Evolutionary conservation across 2,113 vertebrate genomes (phyloP).

Genomic region (Typhlomys cinereus): DNA sequence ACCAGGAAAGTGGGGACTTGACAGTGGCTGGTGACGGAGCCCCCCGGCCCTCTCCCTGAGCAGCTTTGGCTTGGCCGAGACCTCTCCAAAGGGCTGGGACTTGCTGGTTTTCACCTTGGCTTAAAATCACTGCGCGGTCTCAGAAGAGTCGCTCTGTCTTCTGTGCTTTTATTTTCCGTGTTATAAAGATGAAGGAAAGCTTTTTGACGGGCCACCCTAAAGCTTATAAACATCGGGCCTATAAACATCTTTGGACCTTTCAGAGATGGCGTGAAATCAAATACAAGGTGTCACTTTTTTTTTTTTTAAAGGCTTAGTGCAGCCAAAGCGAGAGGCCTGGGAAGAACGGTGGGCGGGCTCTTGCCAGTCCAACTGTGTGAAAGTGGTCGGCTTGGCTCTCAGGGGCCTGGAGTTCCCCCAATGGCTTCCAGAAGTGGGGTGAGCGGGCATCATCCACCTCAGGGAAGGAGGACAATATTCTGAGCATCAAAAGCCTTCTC

Average conservation of each 20-base stretch:
- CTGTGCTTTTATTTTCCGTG: slow-evolving; percentile 45
- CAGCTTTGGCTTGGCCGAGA: background rate
- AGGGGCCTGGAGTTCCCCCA: background rate
- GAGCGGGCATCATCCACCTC: background rate
- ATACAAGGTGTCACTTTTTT: slow-evolving; percentile 72
- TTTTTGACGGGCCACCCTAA: slow-evolving; percentile 70
- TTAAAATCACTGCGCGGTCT: slow-evolving; percentile 19
- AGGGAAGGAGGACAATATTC: background rate
- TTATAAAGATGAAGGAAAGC: slow-evolving; percentile 62
- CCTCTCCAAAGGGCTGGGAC: background rate
- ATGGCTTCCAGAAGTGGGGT: background rate
- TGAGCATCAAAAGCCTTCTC: background rate
- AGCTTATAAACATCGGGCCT: background rate
- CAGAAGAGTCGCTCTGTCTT: background rate
- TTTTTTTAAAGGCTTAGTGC: slow-evolving; percentile 60
- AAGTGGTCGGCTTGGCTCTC: background rate
- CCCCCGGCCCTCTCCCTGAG: fast-evolving
- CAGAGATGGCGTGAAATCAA: slow-evolving; percentile 64
- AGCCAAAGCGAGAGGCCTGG: slow-evolving; percentile 58
- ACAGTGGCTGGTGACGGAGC: fast-evolving
- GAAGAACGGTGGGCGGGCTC: slow-evolving; percentile 44
- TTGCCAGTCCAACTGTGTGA: background rate
- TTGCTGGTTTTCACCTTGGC: background rate
- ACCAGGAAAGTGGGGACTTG: background rate
- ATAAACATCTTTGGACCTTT: slow-evolving; percentile 46